phyloP scores from a whole-genome alignment of 2,888 invertebrate genomes.

The Vandiemenella viatica region DNA sequence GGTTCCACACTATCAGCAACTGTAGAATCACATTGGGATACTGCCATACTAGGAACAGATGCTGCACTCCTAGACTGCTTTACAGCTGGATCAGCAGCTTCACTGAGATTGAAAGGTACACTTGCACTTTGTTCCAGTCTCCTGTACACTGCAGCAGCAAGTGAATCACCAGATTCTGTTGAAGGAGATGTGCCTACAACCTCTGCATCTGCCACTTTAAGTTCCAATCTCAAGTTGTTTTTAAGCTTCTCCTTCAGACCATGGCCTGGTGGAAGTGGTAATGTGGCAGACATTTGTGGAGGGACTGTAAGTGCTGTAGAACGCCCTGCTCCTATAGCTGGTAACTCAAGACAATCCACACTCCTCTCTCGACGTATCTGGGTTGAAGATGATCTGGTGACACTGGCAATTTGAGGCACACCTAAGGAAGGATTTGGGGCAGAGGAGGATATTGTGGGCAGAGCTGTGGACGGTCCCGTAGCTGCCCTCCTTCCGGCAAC shows the following conservation, averaged over 20 bases:
- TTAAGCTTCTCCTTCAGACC: conserved; percentile 24
- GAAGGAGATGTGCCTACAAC: conserved; percentile 14
- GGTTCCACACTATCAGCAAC: conserved; percentile 6
- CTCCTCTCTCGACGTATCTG: conserved; percentile 22
- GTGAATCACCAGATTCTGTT: conserved; percentile 17
- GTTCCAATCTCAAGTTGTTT: conserved; percentile 23
- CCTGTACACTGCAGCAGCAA: conserved; percentile 22
- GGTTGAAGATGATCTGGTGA: conserved; percentile 29
- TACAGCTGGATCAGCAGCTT: conserved; percentile 10
- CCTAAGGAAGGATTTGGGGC: conserved; percentile 28
- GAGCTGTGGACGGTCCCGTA: conserved; percentile 32
- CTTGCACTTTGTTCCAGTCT: conserved; percentile 43
- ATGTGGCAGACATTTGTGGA: conserved; percentile 14
- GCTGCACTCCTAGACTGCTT: conserved; percentile 24
- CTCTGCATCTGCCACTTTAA: conserved; percentile 19
- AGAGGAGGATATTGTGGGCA: conserved; percentile 26
- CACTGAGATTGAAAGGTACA: conserved; percentile 43
- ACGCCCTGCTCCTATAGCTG: too few relatives aligned
- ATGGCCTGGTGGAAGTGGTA: conserved; percentile 13
- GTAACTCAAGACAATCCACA: conserved; percentile 9
- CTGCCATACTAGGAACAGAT: conserved; percentile 22
- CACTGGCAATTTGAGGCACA: conserved; percentile 24
- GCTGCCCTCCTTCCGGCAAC: conserved; percentile 24
- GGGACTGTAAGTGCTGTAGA: conserved; percentile 19
- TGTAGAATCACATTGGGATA: conserved; percentile 6